Conservation (phyloP, 2,113 vertebrate genomes). For the Pluvialis apricaria region DNA sequence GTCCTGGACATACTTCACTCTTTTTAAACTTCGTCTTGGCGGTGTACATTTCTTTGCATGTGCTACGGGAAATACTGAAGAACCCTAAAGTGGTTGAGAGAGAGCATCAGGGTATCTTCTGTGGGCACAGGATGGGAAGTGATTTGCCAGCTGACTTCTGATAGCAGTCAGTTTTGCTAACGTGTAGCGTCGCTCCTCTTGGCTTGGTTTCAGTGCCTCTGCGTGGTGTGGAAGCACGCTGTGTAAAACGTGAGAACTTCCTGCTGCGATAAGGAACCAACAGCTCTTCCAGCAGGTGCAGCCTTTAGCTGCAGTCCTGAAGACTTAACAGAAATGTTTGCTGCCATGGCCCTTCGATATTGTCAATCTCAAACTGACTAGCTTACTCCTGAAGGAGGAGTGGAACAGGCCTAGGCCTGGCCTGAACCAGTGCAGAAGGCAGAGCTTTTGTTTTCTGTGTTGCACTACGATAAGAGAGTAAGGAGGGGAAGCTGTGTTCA, state of each 20-base stretch:
- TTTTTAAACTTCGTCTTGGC: not conserved
- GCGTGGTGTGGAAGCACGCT: not conserved
- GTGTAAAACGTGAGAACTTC: not conserved
- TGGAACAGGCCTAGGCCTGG: not conserved
- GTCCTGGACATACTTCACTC: not conserved
- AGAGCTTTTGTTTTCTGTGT: not conserved
- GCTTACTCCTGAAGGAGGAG: not conserved
- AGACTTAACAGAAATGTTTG: not conserved
- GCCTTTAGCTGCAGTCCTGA: not conserved
- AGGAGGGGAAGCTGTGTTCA: not conserved
- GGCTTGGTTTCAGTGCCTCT: not conserved
- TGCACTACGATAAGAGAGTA: not conserved
- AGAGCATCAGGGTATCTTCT: not conserved
- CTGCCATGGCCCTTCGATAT: not conserved
- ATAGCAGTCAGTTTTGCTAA: not conserved
- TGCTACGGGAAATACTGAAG: not conserved
- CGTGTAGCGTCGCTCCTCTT: fast-evolving
- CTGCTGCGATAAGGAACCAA: not conserved
- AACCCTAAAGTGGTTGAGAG: not conserved
- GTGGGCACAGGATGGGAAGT: not conserved
- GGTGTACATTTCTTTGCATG: not conserved
- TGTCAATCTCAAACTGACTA: not conserved
- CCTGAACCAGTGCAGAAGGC: not conserved
- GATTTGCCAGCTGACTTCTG: not conserved
- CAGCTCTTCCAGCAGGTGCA: slow-evolving; percentile 30